Evolutionary conservation across 2,113 vertebrate genomes (phyloP).

Genomic region (Crotalus helleri): DNA sequence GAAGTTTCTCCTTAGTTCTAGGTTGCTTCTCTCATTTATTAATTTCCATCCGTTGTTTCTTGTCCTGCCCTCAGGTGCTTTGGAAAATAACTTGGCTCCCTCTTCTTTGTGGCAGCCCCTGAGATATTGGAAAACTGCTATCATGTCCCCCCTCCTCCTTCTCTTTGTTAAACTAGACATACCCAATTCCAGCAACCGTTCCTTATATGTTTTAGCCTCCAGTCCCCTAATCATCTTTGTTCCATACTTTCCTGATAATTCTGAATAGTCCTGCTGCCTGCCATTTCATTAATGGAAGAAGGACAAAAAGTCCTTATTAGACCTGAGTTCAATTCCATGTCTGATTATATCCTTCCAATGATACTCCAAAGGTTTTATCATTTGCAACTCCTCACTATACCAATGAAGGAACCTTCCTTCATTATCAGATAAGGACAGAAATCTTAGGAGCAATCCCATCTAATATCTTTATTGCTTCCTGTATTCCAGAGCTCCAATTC

Average conservation of each 20-base stretch:
- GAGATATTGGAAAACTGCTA: no score
- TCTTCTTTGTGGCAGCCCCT: no score
- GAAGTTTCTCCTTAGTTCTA: no score
- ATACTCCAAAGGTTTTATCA: neutral
- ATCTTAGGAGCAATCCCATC: neutral
- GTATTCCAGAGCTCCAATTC: neutral
- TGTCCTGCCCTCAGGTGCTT: no score
- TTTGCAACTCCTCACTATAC: neutral
- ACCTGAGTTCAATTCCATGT: neutral
- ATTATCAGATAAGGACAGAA: neutral
- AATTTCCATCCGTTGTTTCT: no score
- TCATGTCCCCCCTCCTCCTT: no score
- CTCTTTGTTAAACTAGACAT: no score
- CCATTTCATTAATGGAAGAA: neutral
- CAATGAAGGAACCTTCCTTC: neutral
- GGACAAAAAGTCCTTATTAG: neutral
- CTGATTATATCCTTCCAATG: neutral
- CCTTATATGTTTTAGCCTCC: no score
- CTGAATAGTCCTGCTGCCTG: neutral
- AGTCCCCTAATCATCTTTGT: neutral
- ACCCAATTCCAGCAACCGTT: no score
- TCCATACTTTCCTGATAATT: neutral
- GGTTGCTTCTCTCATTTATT: no score
- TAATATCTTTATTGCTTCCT: neutral
- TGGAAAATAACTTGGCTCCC: no score